Evolutionary conservation across 2,113 vertebrate genomes (phyloP).

Genomic region (Halcyon malimbica): DNA sequence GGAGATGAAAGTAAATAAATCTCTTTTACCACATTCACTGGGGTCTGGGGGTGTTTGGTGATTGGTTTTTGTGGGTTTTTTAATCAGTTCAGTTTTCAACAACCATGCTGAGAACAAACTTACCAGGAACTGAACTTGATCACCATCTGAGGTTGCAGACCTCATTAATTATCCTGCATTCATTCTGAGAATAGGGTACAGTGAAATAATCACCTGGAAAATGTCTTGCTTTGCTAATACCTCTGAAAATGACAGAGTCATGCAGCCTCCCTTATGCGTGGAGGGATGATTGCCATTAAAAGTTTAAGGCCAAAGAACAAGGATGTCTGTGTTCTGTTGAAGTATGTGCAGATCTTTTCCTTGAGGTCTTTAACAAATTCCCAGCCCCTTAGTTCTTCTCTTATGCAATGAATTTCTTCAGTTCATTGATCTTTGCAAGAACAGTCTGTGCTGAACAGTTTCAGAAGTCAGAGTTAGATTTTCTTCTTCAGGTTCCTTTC

Average conservation of each 20-base stretch:
- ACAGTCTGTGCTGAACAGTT: neutral
- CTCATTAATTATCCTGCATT: neutral
- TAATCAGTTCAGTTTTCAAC: neutral
- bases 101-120: neutral
- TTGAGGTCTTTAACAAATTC: neutral
- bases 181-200: neutral
- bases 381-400: neutral
- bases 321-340: neutral
- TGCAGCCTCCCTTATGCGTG: neutral
- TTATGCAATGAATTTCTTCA: neutral
- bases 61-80: neutral
- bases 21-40: neutral
- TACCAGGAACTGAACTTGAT: neutral
- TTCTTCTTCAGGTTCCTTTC: neutral
- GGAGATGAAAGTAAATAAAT: neutral
- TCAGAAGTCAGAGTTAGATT: neutral
- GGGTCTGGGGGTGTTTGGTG: fast-evolving
- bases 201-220: neutral
- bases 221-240: neutral
- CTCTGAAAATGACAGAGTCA: neutral
- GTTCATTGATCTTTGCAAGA: neutral
- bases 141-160: neutral
- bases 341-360: neutral
- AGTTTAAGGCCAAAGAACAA: neutral
- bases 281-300: neutral